phyloP scores from a whole-genome alignment of 2,113 vertebrate species.

The Phycodurus eques region DNA sequence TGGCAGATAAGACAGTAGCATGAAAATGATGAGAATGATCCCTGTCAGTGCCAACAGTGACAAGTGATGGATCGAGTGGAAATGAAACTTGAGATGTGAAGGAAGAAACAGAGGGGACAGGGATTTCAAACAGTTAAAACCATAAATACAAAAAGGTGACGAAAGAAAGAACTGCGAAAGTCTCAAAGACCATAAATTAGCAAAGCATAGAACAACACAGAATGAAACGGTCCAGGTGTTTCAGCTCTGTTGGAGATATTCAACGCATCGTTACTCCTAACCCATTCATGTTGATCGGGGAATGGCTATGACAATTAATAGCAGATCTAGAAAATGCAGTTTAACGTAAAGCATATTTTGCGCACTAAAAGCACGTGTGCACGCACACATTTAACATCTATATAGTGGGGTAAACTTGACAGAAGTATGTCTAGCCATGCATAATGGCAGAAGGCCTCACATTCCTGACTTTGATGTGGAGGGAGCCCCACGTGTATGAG shows the following conservation, averaged over 20 bases:
- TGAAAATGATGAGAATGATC: conserved; percentile 44
- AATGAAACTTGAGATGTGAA: conserved; percentile 12
- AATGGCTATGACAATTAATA: conserved; percentile 48
- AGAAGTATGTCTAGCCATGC: conserved; percentile 37
- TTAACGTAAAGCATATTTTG: conserved; percentile 26
- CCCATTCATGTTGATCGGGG: neutral
- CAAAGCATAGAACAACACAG: neutral
- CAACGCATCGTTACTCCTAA: conserved; percentile 10
- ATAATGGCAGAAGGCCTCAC: conserved; percentile 39
- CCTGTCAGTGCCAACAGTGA: conserved; percentile 41
- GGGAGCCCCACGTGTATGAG: conserved; percentile 4
- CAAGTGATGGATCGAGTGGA: conserved; percentile 34
- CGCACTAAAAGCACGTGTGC: conserved; percentile 25
- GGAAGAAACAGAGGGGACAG: neutral
- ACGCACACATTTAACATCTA: neutral
- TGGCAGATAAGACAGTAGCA: conserved; percentile 47
- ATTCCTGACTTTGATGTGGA: conserved; percentile 63
- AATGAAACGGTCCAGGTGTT: conserved; percentile 36
- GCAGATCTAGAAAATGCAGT: conserved; percentile 19
- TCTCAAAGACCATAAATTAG: conserved; percentile 4
- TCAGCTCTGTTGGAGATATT: conserved; percentile 21
- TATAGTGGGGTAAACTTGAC: conserved; percentile 34
- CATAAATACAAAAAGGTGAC: neutral
- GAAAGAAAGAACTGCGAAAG: neutral
- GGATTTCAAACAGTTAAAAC: neutral